Base-by-base conservation (phyloP, 2,888 invertebrate species). In the Xestobium rufovillosum region DNA sequence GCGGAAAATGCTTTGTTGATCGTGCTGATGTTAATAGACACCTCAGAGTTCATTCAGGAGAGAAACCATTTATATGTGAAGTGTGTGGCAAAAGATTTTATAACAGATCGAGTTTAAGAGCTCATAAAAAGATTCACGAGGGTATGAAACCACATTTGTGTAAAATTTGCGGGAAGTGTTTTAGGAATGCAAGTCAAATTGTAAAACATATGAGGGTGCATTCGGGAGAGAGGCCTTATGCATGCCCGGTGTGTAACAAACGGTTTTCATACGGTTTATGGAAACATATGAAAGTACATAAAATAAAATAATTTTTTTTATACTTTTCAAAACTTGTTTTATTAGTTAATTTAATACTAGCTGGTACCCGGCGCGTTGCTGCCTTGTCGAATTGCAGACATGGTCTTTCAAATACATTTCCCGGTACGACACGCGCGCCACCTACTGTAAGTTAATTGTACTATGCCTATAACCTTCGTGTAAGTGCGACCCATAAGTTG, bases 161-260 rank as follows among this genome's bases (percentile, higher is more conserved):
- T 10, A 38, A 38, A 14, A 41, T 45, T 10, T 45, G 45, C 12
- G 43, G 45, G 1, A 43, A 45, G 30, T 28, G 37, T 14, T 45
- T 45, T 17, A 38, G 37, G 15, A 42, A 45, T 17, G 34, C 36
- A 3, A 38, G 37, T 25, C 36, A 38, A 14, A 34, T 45, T 3
- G 35, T 33, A 8, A 17, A 38, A 11, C 45, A 45, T 29, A 43
- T 45, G 43, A 26, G 45, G 9, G 33, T 38, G 15, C 45, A 45
- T 34, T 38, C 45, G 0, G 45, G 45, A 3, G 45, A 45, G 14
- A 47, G 39, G 1, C 47, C 47, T 3, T 47, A 47, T 36, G 36
- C 39, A 3, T 47, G 47, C 14, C 26, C 31, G 12, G 3, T 38
- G 14, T 47, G 47, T 31, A 29, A 41, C 4, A 17, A 34, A 3